phyloP scores from a whole-genome alignment of 2,113 vertebrate species.

The Syrrhaptes paradoxus region DNA sequence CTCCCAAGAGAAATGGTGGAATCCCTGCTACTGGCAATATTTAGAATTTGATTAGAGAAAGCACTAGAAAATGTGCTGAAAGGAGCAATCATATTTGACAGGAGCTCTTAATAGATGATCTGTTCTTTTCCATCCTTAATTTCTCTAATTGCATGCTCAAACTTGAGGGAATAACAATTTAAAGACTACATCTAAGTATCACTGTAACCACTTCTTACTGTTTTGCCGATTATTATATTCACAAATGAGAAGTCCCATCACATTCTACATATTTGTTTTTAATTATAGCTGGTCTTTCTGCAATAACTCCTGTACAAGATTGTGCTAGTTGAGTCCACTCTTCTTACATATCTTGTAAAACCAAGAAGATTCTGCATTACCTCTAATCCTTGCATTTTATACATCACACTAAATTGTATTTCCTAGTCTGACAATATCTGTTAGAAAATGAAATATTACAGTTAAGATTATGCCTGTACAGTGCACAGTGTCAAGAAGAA shows the following conservation, averaged over 20 bases:
- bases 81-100: constrained; percentile 11
- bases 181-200: constrained; percentile 24
- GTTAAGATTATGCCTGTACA: neutral
- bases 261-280: constrained; percentile 17
- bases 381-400: neutral
- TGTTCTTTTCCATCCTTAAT: neutral
- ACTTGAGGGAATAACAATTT: constrained; percentile 45
- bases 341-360: constrained; percentile 11
- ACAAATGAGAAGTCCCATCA: neutral
- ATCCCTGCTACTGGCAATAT: constrained; percentile 17
- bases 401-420: neutral
- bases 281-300: constrained; percentile 37
- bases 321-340: constrained; percentile 22
- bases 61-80: constrained; percentile 24
- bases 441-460: neutral
- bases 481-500: neutral
- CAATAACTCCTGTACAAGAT: constrained; percentile 23
- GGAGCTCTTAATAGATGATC: neutral
- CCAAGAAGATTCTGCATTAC: neutral
- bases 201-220: neutral
- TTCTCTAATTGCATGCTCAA: constrained; percentile 24
- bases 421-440: neutral
- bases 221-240: constrained; percentile 9
- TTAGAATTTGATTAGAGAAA: constrained; percentile 49
- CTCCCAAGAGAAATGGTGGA: constrained; percentile 28